Evolutionary conservation across 2,113 vertebrate genomes (phyloP).

Genomic region (Columba livia): DNA sequence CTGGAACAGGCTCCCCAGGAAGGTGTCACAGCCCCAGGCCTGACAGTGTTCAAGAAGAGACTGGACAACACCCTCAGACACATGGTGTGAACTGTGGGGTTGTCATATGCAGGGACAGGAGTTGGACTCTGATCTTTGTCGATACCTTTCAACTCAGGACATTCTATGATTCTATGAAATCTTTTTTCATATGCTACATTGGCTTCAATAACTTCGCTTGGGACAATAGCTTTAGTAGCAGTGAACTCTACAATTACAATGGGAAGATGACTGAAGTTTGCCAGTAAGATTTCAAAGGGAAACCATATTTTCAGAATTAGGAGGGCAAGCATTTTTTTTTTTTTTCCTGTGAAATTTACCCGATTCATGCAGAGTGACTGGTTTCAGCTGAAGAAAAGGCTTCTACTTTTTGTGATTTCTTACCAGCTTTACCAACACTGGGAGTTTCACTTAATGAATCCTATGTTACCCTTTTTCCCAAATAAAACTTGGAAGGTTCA

Average conservation of each 20-base stretch:
- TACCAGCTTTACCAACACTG: neutral
- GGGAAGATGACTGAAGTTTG: neutral
- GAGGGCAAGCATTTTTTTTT: neutral
- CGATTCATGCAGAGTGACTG: neutral
- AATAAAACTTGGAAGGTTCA: neutral
- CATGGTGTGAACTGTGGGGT: too few species aligned
- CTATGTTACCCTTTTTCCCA: neutral
- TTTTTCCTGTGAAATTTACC: neutral
- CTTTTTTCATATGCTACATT: neutral
- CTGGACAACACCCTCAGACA: too few species aligned
- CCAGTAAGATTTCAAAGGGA: neutral
- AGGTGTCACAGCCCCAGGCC: too few species aligned
- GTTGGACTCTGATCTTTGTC: too few species aligned
- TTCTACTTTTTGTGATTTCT: constrained; percentile 45
- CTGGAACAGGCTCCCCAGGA: too few species aligned
- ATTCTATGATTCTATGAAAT: neutral
- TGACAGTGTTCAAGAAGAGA: too few species aligned
- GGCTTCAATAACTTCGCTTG: neutral
- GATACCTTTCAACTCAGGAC: too few species aligned
- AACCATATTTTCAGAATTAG: neutral
- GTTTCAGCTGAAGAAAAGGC: constrained; percentile 24
- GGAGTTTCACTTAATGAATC: constrained; percentile 42
- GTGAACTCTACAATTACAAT: neutral
- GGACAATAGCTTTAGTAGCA: neutral
- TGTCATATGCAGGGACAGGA: too few species aligned